Base-by-base conservation (phyloP, 2,888 invertebrate genomes). In the Erynnis tages region DNA sequence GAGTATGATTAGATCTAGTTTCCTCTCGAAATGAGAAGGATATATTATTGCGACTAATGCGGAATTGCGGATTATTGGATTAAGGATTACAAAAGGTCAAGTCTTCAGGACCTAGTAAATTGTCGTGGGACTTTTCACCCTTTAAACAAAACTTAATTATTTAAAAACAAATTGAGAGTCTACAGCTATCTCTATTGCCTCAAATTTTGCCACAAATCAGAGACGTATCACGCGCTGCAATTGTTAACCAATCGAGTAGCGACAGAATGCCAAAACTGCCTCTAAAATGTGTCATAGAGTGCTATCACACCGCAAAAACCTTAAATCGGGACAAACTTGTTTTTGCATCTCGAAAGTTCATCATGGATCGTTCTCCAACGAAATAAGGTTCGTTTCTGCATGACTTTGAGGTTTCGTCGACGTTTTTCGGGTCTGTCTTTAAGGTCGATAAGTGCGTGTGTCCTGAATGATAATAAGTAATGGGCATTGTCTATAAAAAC, bases 401-500 rank as follows among this genome's bases (percentile, higher is more conserved):
- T 19, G 13, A 13, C 4, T 23, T 37, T 44, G 55, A 14, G 50
- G 47, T 34, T 25, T 30, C 34, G 52, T 21, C 47, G 35, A 19
- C 29, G 35, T 55, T 58, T 61, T 58, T 57, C 59, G 63, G 57
- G 58, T 58, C 54, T 53, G 54, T 57, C 48, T 48, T 43, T 76
- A 78, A 87, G 88, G 88, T 78, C 86, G 76, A 58, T 57, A 58
- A 40, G 48, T 54, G 66, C 56, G 63, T 78, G 80, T 79, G 78
- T 43, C 49, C 40, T 61, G 88, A 77, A 88, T 88, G 60, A 59
- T 64, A 83, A 87, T 79, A 67, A 56, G 55, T 45, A 58, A 63
- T 53, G 2, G 49, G 65, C 71, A 79, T 80, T 84, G 86, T 88
- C 88, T 88, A 85, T 88, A 88, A 79, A 87, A 86, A 62, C 74